Evolutionary conservation across 2,113 vertebrate genomes (phyloP).

Genomic region (Neopipo cinnamomea): DNA sequence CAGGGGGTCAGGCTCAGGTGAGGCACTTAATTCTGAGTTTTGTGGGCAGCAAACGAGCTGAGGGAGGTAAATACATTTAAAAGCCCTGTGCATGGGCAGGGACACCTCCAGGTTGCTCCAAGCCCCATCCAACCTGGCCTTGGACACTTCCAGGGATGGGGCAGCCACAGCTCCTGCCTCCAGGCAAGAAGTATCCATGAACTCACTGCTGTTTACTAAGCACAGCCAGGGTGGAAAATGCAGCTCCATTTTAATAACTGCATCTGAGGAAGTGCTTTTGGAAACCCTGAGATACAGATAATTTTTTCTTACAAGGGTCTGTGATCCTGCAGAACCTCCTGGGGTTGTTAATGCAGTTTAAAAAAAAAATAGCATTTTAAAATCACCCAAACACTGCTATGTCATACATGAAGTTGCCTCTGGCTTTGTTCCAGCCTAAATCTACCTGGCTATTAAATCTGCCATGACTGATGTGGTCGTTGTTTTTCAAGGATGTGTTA

Average conservation of each 20-base stretch:
- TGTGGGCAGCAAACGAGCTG: too few relatives aligned
- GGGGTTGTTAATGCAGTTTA: background rate
- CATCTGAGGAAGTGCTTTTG: background rate
- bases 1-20: too few relatives aligned
- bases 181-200: background rate
- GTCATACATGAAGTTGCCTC: constrained; percentile 11
- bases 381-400: constrained; percentile 21
- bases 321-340: background rate
- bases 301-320: background rate
- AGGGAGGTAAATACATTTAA: too few relatives aligned
- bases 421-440: background rate
- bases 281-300: background rate
- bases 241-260: background rate
- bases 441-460: constrained; percentile 21
- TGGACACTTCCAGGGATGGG: background rate
- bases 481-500: constrained; percentile 8
- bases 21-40: too few relatives aligned
- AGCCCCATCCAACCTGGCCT: background rate
- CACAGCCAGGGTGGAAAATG: background rate
- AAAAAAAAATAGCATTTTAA: background rate
- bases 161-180: background rate
- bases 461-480: background rate
- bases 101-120: background rate
- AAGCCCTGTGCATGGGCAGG: background rate
- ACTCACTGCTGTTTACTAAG: background rate